Base-by-base conservation (phyloP, 2,888 invertebrate species). In the Cordilura impudica region DNA sequence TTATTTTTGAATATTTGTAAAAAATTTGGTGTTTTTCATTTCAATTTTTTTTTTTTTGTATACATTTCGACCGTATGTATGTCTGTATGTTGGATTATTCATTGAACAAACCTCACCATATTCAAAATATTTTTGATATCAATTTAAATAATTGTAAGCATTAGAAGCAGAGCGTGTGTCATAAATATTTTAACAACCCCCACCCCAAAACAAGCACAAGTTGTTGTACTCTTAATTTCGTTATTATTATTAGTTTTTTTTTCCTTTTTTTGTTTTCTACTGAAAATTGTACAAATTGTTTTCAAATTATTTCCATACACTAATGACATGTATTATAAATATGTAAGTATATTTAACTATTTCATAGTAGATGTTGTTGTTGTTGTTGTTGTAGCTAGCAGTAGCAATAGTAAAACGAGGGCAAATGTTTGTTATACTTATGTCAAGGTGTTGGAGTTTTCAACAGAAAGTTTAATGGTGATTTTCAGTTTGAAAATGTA, bases 61-160 rank as follows among this genome's bases (percentile, higher is more conserved):
- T 10, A 18, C 35, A 19, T 47, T 56, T 26, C 70, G 8, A 47
- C 23, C 58, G 72, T 77, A 63, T 75, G 72, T 58, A 51, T 49
- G 63, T 71, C 35, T 19, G 66, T 69, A 60, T 70, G 47, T 66
- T 53, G 19, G 10, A n/a, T 51, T 54, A 53, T 53, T 71, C 66
- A 51, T 39, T 43, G 63, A 53, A 53, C 66, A 67, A 74, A 74
- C 45, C 53, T 49, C 12, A 51, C 49, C 21, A 12, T 56, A 19
- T 5, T 16, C n/a, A 45, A 54, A 31, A 26, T 12, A 21, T 49
- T 58, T 70, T 71, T 47, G 16, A 54, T 72, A 71, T 75, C 23
- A 72, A 71, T 75, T 79, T 67, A 75, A 79, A 79, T 75, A 72
- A 75, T 79, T 79, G 71, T 72, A 67, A 66, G 47, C 26, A 63